Conservation (phyloP, 1,140 invertebrate genomes). For the Helicoverpa zea region DNA sequence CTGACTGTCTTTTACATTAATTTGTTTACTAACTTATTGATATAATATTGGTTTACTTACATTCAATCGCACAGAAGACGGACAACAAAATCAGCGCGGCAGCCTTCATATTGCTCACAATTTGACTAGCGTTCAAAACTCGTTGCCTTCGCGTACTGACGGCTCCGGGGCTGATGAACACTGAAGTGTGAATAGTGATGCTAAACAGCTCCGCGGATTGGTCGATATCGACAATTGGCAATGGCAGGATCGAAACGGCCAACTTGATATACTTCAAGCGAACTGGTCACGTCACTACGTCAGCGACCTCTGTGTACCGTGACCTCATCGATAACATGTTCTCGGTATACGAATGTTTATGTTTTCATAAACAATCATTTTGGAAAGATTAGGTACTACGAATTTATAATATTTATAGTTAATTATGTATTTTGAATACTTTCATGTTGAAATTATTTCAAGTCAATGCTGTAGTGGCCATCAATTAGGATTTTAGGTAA, state of each 20-base stretch:
- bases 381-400: too few species aligned
- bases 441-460: too few species aligned
- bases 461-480: too few species aligned
- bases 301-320: constrained; percentile 63
- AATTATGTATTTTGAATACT: too few species aligned
- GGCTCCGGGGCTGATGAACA: neutral
- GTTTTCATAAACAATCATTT: constrained; percentile 16
- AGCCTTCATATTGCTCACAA: constrained; percentile 68
- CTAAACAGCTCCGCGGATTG: constrained; percentile 19
- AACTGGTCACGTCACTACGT: constrained; percentile 17
- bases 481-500: too few species aligned
- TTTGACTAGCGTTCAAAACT: constrained; percentile 32
- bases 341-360: constrained; percentile 42
- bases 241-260: constrained; percentile 50
- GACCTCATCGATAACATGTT: constrained; percentile 68
- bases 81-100: constrained; percentile 68
- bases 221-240: constrained; percentile 41
- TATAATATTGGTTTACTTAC: constrained; percentile 66
- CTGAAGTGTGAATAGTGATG: neutral
- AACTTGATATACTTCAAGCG: neutral
- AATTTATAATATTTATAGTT: too few species aligned
- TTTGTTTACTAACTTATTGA: neutral
- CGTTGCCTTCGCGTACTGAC: constrained; percentile 35
- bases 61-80: constrained; percentile 69
- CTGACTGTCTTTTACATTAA: too few species aligned